Evolutionary conservation across 2,888 invertebrate species (phyloP).

Genomic region (Helleia helle): DNA sequence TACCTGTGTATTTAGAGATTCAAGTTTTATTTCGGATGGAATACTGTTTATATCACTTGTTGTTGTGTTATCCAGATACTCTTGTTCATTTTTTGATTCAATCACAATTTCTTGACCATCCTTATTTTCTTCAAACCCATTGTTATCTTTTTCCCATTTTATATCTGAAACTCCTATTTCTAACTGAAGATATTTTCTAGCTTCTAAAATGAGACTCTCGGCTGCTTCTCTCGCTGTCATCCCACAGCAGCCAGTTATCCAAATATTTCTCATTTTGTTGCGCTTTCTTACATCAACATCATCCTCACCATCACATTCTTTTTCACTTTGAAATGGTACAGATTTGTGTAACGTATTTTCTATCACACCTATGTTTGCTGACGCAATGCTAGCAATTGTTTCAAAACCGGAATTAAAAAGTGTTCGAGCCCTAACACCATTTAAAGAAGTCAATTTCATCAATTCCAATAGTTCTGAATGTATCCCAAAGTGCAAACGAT

Average conservation of each 20-base stretch:
- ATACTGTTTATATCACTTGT: no score
- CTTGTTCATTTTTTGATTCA: not conserved
- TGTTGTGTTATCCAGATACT: no score
- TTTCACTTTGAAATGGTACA: conserved; percentile 89
- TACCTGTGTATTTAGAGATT: no score
- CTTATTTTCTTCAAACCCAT: conserved; percentile 9
- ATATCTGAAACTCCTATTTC: conserved; percentile 83
- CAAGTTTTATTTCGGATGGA: no score
- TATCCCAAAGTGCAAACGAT: conserved; percentile 94
- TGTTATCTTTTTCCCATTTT: conserved; percentile 72
- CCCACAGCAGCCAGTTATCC: conserved; percentile 86
- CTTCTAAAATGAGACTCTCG: conserved; percentile 82
- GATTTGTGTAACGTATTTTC: conserved; percentile 85
- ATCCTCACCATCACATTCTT: conserved; percentile 81
- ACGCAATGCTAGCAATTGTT: conserved; percentile 84
- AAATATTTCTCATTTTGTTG: conserved; percentile 80
- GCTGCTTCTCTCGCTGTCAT: conserved; percentile 89
- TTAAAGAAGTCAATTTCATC: conserved; percentile 87
- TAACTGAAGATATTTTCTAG: conserved; percentile 79
- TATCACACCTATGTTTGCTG: conserved; percentile 78
- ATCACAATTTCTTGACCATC: not conserved
- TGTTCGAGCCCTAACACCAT: conserved; percentile 87
- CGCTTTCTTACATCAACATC: conserved; percentile 77
- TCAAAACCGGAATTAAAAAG: conserved; percentile 88
- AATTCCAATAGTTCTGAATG: conserved; percentile 93